Evolutionary conservation across 2,113 vertebrate genomes (phyloP).

Genomic region (Aptenodytes forsteri): DNA sequence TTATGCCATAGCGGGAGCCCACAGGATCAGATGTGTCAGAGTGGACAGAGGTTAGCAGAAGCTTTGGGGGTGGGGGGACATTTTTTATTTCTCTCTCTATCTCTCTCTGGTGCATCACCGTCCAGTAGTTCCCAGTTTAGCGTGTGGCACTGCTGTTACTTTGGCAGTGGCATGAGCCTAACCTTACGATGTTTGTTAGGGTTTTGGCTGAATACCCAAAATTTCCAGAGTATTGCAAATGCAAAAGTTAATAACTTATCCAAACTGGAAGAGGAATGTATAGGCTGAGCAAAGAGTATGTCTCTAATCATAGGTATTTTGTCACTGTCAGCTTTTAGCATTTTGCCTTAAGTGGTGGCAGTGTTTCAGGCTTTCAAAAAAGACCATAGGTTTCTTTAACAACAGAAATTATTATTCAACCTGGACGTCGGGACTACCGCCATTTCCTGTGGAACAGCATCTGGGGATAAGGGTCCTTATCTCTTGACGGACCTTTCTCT

Average conservation of each 20-base stretch:
- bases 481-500: not conserved
- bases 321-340: not conserved
- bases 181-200: not conserved
- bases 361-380: not conserved
- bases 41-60: not conserved
- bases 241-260: not conserved
- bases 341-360: not conserved
- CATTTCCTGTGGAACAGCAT: not conserved
- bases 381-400: not conserved
- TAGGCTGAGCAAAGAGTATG: not conserved
- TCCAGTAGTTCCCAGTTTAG: not conserved
- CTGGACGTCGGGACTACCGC: not conserved
- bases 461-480: not conserved
- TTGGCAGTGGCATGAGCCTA: not conserved
- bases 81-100: not conserved
- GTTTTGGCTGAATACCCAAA: not conserved
- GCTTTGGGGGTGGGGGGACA: not conserved
- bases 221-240: not conserved
- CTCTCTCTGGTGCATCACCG: not conserved
- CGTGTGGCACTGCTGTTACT: not conserved
- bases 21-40: not conserved
- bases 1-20: not conserved
- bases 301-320: not conserved
- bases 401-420: not conserved
- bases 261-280: not conserved